Base-by-base conservation (phyloP, 2,888 invertebrate species). In the Lomographa bimaculata region DNA sequence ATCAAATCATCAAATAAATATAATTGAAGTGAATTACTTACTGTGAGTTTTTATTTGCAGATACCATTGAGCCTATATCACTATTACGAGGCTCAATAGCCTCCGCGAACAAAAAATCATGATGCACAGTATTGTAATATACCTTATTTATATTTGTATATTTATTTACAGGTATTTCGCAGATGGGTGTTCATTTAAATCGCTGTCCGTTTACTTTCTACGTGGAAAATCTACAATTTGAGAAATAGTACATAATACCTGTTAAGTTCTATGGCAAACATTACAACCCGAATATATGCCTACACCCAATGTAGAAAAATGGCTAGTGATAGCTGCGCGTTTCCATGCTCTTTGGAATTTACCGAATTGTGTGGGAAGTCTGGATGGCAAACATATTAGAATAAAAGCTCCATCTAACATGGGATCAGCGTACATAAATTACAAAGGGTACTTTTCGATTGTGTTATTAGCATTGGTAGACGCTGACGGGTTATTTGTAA, bases 331-430 rank as follows among this genome's bases (percentile, higher is more conserved):
- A 21, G 46, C 54, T 38, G 41, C 35, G 14, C 46, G 46, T 7
- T 54, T 50, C 28, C n/a, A 46, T 7, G 37, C 25, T 39, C 33
- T 49, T 6, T 54, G 55, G 48, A 57, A 60, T 48, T 43, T 59
- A 30, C 50, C 55, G 9, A 54, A 55, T 46, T 54, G 54, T 18
- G 29, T 55, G 7, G 55, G 50, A 9, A 36, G 49, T 35, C 5
- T 58, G 1, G 55, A 56, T 39, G 55, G 58, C 8, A 58, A 58
- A 17, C 55, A 56, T 24, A 46, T 58, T 16, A 21, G 51, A 17
- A 57, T 59, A 32, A 37, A 19, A 50, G 42, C 41, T 8, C 47
- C 50, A 5, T 19, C 18, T 4, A 52, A 54, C 23, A 34, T 47
- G 1, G 59, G 56, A 7, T 55, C 53, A 7, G 17, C 38, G 6